phyloP scores from a whole-genome alignment of 2,113 vertebrate species.

The Podilymbus podiceps region DNA sequence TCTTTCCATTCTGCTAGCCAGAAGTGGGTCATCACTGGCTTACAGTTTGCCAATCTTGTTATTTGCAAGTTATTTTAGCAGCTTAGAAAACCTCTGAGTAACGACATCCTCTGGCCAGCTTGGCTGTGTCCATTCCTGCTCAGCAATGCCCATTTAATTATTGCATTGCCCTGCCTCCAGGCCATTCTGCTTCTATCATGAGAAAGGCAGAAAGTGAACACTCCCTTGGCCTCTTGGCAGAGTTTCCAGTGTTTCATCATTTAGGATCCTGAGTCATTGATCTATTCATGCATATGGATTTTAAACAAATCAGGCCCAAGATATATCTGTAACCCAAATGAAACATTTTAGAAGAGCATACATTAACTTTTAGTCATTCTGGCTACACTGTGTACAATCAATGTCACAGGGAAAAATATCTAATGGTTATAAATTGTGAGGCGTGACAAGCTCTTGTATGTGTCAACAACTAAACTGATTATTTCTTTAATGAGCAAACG shows the following conservation, averaged over 20 bases:
- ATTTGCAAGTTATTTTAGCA: neutral
- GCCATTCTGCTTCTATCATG: neutral
- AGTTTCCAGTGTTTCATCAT: constrained; percentile 11
- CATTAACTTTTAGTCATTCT: neutral
- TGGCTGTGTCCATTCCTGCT: neutral
- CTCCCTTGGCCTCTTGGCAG: neutral
- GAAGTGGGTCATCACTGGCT: neutral
- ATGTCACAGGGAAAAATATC: neutral
- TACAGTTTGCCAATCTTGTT: neutral
- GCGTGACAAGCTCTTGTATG: neutral
- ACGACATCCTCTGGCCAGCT: neutral
- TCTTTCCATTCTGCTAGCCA: neutral
- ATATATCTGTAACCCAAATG: neutral
- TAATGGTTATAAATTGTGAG: neutral
- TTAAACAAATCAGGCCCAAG: neutral
- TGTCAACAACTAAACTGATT: neutral
- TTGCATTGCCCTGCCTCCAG: neutral
- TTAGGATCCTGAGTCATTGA: constrained; percentile 10
- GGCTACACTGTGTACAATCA: neutral
- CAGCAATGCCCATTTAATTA: neutral
- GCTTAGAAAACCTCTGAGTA: neutral
- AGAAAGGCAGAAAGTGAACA: neutral
- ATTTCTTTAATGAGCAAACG: neutral
- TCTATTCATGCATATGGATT: neutral
- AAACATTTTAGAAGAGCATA: neutral